Base-by-base conservation (phyloP, 2,113 vertebrate species). In the Emydura subglobosa region DNA sequence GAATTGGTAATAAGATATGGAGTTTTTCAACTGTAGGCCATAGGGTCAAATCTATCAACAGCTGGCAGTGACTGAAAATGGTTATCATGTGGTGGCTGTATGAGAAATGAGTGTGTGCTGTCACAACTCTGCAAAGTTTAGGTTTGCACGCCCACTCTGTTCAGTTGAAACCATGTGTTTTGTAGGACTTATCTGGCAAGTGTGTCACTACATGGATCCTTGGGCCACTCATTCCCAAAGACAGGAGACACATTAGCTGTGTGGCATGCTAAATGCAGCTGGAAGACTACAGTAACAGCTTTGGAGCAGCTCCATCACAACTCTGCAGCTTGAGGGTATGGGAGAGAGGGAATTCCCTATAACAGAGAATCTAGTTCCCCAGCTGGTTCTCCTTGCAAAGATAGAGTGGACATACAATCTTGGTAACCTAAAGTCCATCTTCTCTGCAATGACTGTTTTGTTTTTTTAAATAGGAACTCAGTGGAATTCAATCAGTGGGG, bases 351-450 rank as follows among this genome's bases (percentile, higher is more conserved):
- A 79, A 31, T 79, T 51, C 17, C 51, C 34, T 8, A 19, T 51
- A 53, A 49, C 29, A 61, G 13, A 1, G 3, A 27, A 31, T 25
- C 55, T 19, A 1, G 21, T 22, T n/a, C 25, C 1, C 1, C 29
- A 44, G 6, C 24, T 51, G 5, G 44, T 90, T 65, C 47, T 7
- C 39, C 61, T 31, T 82, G 55, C 31, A 54, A 68, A 91, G 42
- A 54, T 39, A 65, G 59, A 72, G 17, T 22, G 65, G 7, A n/a
- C 10, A 44, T 47, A 49, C 5, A 47, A 78, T 13, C 51, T 74
- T 57, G 51, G 25, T 78, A 13, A 22, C 4, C 21, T 1, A 21
- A 85, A 83, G n/a, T 39, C 1, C 0, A 1, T 22, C 34, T 6
- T 86, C 9, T 13, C 90, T 93, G 39, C 61, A 90, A 16, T 2